phyloP scores from a whole-genome alignment of 2,113 vertebrate species.

The Craseonycteris thonglongyai region DNA sequence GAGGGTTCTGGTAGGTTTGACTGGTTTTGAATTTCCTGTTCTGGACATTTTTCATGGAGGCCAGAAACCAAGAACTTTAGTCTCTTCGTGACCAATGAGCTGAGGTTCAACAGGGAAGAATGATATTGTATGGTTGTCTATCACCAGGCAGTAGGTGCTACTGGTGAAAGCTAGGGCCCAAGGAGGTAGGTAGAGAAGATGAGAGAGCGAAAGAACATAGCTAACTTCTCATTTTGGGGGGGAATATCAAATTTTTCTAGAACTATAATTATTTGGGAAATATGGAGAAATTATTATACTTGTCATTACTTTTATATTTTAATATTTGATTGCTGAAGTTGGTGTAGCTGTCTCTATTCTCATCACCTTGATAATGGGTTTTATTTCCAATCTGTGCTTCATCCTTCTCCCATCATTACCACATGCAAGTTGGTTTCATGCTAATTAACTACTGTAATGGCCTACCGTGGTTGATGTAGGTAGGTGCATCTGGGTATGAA shows the following conservation, averaged over 20 bases:
- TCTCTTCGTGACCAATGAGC: background rate
- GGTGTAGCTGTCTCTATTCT: background rate
- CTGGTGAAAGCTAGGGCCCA: background rate
- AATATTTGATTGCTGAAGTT: background rate
- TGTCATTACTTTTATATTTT: background rate
- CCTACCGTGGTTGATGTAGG: too few relatives aligned
- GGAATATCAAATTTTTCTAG: background rate
- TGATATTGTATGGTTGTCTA: background rate
- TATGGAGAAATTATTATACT: background rate
- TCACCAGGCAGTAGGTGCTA: background rate
- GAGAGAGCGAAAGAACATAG: background rate
- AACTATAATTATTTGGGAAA: background rate
- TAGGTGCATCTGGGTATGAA: background rate
- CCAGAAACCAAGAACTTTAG: slow-evolving; percentile 31
- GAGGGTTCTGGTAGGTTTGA: slow-evolving; percentile 29
- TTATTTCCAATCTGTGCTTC: background rate
- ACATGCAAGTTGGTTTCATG: background rate
- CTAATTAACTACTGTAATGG: background rate
- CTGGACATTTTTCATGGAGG: background rate
- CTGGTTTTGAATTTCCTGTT: background rate
- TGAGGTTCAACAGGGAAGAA: background rate
- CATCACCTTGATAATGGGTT: background rate
- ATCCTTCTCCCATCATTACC: background rate
- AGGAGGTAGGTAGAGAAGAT: background rate
- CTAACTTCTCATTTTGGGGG: background rate